Evolutionary conservation across 92 coral and sea anemone genomes (phyloP).

Genomic region (Umimayanthus chanpuru): DNA sequence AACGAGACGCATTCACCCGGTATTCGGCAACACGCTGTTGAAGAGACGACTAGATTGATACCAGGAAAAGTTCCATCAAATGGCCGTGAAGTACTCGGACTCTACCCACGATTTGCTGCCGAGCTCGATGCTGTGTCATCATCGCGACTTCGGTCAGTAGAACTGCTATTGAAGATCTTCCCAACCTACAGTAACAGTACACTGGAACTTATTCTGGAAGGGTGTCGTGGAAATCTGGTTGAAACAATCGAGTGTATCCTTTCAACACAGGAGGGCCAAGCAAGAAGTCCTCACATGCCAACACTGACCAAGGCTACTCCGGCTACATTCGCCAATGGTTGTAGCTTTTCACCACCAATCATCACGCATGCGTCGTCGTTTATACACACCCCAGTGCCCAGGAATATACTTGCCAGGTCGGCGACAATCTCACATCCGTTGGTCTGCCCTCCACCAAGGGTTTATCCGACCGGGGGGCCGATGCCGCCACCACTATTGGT

Average conservation of each 20-base stretch:
- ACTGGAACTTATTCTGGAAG: constrained; percentile 78
- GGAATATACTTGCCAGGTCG: constrained; percentile 66
- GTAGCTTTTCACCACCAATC: constrained; percentile 53
- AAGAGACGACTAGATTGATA: constrained; percentile 36
- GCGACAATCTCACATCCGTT: constrained; percentile 54
- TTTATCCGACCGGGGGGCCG: constrained; percentile 69
- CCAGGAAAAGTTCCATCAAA: constrained; percentile 52
- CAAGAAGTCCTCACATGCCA: constrained; percentile 17
- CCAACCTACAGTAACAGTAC: constrained; percentile 80
- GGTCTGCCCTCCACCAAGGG: constrained; percentile 69
- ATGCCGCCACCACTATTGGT: constrained; percentile 83
- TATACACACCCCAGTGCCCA: constrained; percentile 63
- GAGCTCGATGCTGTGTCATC: constrained; percentile 53
- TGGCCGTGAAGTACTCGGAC: background rate
- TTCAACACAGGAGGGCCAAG: constrained; percentile 61
- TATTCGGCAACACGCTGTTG: constrained; percentile 19
- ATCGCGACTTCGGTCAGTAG: constrained; percentile 71
- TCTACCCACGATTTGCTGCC: constrained; percentile 49
- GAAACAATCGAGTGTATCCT: constrained; percentile 89
- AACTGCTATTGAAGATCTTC: constrained; percentile 81
- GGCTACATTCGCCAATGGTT: constrained; percentile 49
- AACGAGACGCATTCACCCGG: constrained; percentile 10
- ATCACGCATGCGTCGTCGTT: constrained; percentile 67
- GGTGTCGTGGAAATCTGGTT: constrained; percentile 89
- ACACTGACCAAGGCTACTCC: constrained; percentile 52